Base-by-base conservation (phyloP, 2,113 vertebrate species). In the Notothenia rossii region DNA sequence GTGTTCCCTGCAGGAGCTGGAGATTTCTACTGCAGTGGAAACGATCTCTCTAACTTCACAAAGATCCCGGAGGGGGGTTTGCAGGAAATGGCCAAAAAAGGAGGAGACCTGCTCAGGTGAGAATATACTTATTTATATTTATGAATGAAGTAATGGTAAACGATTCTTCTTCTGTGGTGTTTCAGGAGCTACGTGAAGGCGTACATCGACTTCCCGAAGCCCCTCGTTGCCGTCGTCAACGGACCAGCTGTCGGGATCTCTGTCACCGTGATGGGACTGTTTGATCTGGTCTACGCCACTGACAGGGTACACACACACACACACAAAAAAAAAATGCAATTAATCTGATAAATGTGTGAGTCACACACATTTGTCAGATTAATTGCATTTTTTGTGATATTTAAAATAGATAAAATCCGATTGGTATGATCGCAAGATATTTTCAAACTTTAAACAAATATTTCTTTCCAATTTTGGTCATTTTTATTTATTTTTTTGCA, bases 11-110 rank as follows among this genome's bases (percentile, higher is more conserved):
- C 72, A 99, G 98, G 98, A 63, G 95, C 79, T 33, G 98, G 98
- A 5, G 96, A 99, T 78, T 99, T 94, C 83, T 99, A 96, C 81
- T 96, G 95, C 81, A 99, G 98, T 50, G 98, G 98, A 20, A 99
- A 99, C 62, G 98, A 99, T 75, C 93, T 99, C 71, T 95, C 67
- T 77, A 98, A 97, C 93, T 97, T 97, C 87, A 45, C 90, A 9
- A 81, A 92, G 3, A 2, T 94, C 54, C 78, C 87, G 0, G 72
- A 93, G 0, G 85, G 67, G 2, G 94, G 84, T 0, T 4, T 95
- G 36, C 72, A 96, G 83, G 92, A 94, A 82, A 79, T 89, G 92
- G 94, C 95, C 22, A 82, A 85, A 20, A 76, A 81, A 0, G 49
- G 77, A 15, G 91, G 86, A 22, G 62, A 80, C 0, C 58, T 96